A percentile compares a stretch with the other conserved stretches of the same genome.
These are phyloP conservation scores for Lycocorax pyrrhopterus DNA, from an alignment of 2,113 vertebrate genomes.

Conservation along the genomic window DNA sequence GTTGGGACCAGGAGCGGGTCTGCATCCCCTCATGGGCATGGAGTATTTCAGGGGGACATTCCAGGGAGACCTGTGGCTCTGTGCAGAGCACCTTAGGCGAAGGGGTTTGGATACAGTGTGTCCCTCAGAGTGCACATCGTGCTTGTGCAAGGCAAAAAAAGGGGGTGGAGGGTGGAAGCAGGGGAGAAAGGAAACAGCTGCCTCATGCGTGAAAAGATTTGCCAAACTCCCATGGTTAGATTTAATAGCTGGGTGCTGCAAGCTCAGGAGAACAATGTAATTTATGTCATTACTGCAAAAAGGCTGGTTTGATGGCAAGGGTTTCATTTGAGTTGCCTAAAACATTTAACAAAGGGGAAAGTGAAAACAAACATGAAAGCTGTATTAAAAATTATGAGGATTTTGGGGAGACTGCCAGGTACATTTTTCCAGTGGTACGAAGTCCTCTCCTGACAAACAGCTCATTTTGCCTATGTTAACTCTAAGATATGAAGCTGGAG, in stretches of 20 bases:
- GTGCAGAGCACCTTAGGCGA: neutral
- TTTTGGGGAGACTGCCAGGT: slow-evolving; percentile 31
- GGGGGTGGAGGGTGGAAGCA: neutral
- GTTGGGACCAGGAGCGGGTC: fast-evolving
- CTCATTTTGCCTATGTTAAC: slow-evolving; percentile 6
- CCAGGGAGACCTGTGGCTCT: neutral
- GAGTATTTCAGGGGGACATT: neutral
- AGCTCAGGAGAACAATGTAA: slow-evolving; percentile 71
- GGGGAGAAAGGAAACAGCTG: slow-evolving; percentile 68
- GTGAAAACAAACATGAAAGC: slow-evolving; percentile 64
- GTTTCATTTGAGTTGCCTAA: slow-evolving; percentile 54
- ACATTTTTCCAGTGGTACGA: neutral
- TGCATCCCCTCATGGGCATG: fast-evolving
- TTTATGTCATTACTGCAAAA: slow-evolving; percentile 71
- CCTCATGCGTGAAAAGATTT: slow-evolving; percentile 59
- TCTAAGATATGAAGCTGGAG: neutral
- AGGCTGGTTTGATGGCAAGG: slow-evolving; percentile 62
- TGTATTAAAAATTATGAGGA: slow-evolving; percentile 56
- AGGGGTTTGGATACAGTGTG: neutral
- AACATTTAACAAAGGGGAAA: slow-evolving; percentile 56
- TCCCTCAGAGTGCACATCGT: neutral
- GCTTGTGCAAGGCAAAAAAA: neutral
- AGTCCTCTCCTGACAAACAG: neutral
- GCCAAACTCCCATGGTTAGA: slow-evolving; percentile 65
- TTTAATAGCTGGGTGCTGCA: slow-evolving; percentile 73